phyloP scores from a whole-genome alignment of 2,113 vertebrate species.

The Epinephelus fuscoguttatus region DNA sequence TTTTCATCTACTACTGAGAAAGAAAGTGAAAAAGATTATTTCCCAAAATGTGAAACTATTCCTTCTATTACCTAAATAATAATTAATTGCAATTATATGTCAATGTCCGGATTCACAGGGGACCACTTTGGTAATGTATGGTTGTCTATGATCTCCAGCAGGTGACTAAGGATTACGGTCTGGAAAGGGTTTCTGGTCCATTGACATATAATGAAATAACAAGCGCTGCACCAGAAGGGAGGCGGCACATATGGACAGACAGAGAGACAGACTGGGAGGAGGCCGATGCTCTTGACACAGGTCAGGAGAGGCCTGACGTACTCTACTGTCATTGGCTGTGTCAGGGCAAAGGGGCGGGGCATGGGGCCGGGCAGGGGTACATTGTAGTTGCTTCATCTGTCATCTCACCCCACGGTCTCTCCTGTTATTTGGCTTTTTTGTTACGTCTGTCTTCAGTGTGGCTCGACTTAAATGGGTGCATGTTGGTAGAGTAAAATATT shows the following conservation, averaged over 20 bases:
- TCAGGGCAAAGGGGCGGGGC: slow-evolving; percentile 62
- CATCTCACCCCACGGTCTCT: slow-evolving; percentile 73
- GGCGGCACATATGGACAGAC: slow-evolving; percentile 83
- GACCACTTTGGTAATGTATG: slow-evolving; percentile 67
- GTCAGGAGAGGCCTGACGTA: slow-evolving; percentile 75
- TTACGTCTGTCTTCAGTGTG: slow-evolving; percentile 51
- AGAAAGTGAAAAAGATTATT: slow-evolving; percentile 12
- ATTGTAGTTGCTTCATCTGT: slow-evolving; percentile 65
- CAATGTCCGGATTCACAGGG: slow-evolving; percentile 69
- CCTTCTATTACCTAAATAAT: slow-evolving; percentile 12
- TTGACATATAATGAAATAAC: slow-evolving; percentile 85
- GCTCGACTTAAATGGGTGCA: slow-evolving; percentile 59
- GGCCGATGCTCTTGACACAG: slow-evolving; percentile 80
- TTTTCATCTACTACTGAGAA: not conserved
- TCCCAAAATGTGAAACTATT: slow-evolving; percentile 33
- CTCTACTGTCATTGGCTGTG: slow-evolving; percentile 64
- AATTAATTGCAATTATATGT: slow-evolving; percentile 77
- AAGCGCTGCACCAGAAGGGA: slow-evolving; percentile 80
- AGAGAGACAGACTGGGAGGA: slow-evolving; percentile 79
- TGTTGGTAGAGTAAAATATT: slow-evolving; percentile 16
- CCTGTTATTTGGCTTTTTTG: slow-evolving; percentile 30
- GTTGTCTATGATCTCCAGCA: slow-evolving; percentile 81
- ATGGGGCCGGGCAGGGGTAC: slow-evolving; percentile 56
- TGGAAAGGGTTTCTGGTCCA: slow-evolving; percentile 83
- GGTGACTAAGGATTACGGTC: slow-evolving; percentile 84